phyloP scores from a whole-genome alignment of 2,113 vertebrate genomes.

The Uropsilus gracilis region DNA sequence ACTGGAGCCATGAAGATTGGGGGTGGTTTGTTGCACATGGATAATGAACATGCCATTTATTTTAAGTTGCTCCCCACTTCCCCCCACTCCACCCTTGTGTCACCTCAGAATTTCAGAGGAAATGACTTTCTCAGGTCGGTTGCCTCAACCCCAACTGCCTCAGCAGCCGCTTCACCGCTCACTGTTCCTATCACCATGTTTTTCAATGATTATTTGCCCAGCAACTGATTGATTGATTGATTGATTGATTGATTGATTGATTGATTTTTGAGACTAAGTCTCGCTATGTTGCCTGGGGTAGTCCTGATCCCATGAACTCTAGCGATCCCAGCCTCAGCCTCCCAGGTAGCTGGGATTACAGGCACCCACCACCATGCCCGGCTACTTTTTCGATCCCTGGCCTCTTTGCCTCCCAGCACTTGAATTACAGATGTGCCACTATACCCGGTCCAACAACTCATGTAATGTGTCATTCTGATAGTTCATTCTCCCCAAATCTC shows the following conservation, averaged over 20 bases:
- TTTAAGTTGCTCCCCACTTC: background rate
- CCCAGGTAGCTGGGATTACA: no score
- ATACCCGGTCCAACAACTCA: background rate
- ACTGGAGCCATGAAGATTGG: background rate
- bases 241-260: no score
- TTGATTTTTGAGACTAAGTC: no score
- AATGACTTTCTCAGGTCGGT: background rate
- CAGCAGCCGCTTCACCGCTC: background rate
- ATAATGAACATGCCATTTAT: background rate
- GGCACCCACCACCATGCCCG: no score
- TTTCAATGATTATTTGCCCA: background rate
- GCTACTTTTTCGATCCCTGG: no score
- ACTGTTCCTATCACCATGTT: background rate
- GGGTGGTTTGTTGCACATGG: background rate
- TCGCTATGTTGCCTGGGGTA: no score
- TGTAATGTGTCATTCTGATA: background rate
- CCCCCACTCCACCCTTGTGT: no score
- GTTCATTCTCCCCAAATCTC: background rate
- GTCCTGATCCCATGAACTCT: no score
- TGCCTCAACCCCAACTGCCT: background rate
- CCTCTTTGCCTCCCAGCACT: no score
- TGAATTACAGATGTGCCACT: no score
- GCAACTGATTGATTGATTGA: no score
- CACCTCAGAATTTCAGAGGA: background rate
- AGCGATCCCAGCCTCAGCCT: no score